Base-by-base conservation (phyloP, 2,888 invertebrate species). In the Drosophila koepferae region DNA sequence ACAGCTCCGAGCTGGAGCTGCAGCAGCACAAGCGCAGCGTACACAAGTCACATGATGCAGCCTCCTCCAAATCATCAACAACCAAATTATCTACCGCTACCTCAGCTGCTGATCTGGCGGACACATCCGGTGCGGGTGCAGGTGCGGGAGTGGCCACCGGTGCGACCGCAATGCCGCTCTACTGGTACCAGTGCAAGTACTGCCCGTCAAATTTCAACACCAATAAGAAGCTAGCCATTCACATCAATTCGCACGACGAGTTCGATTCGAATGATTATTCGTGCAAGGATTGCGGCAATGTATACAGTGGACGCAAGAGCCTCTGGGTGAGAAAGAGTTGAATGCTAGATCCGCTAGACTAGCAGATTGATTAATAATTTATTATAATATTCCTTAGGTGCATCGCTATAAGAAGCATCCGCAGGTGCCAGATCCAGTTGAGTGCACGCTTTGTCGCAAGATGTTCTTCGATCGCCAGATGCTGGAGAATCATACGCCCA, bases 371-470 rank as follows among this genome's bases (percentile, higher is more conserved):
- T 28, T 28, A 4, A 6, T 28, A 6, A 28, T 28, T 5, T 28
- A 28, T 28, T 28, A 3, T 23, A 41, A 3, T 23, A 41, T 23
- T 46, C n/a, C 48, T 1, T 18, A 91, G 91, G 91, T 91, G n/a
- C 93, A 93, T 89, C 92, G 93, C 20, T 93, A 93, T 65, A 93
- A 93, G 71, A 93, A 93, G 78, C 93, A 93, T 91, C 93, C 93
- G 5, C 91, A 92, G 68, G 90, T 92, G 23, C 91, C 93, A 0
- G 91, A 93, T 76, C 93, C 93, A 6, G 92, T 92, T 1, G 91
- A 91, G 64, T 93, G 93, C 76, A 84, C 86, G 23, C 77, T 92
- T 14, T 93, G 93, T 72, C 91, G 93, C n/a, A 93, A 93, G 72
- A 85, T 91, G 18, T 93, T 93, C 86, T 93, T 93, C 41, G 93